phyloP scores from a whole-genome alignment of 2,113 vertebrate species.

The Columbina picui region DNA sequence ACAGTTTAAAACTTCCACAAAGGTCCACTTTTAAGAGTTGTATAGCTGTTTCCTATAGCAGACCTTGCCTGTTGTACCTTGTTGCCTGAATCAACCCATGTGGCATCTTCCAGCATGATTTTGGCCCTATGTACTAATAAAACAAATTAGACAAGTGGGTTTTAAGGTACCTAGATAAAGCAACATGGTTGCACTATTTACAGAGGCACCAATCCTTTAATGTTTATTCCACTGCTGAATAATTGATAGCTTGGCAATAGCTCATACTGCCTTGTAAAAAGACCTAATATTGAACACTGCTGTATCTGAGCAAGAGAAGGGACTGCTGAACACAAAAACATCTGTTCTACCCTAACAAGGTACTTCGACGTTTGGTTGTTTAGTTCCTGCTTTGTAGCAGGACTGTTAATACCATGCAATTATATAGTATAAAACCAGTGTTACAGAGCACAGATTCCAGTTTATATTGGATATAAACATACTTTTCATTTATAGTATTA shows the following conservation, averaged over 20 bases:
- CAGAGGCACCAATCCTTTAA: background rate
- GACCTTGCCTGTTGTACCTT: background rate
- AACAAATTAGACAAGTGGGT: background rate
- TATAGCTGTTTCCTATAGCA: background rate
- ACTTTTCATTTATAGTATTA: background rate
- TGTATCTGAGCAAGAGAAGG: background rate
- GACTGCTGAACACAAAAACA: background rate
- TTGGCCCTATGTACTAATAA: background rate
- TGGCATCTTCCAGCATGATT: background rate
- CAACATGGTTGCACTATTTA: fast-evolving
- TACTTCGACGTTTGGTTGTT: background rate
- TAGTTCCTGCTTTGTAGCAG: background rate
- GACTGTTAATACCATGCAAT: background rate
- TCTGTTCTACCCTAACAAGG: background rate
- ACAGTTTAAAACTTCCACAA: background rate
- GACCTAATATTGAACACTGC: background rate
- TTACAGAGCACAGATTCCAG: background rate
- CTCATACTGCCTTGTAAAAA: background rate
- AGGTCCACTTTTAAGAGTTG: background rate
- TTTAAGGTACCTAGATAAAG: background rate
- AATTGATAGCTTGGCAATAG: background rate
- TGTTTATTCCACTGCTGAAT: background rate
- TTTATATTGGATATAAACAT: background rate
- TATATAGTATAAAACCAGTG: background rate
- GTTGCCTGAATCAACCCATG: background rate